Conservation (phyloP, 1,140 invertebrate species). For the Epicauta chinensis region DNA sequence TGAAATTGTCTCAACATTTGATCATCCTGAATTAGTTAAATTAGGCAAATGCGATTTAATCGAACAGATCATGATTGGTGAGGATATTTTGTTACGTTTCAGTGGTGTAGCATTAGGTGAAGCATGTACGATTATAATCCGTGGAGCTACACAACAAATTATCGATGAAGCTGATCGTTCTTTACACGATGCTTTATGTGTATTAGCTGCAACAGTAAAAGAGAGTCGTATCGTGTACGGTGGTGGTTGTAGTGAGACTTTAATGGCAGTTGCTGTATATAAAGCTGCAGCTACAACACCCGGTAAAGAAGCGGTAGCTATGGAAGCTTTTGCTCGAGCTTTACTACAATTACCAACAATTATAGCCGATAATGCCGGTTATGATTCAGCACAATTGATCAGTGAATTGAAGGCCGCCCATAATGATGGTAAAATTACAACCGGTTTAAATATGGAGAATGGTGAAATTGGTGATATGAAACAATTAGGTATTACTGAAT, state of each 20-base stretch:
- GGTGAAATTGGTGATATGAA: conserved; percentile 84
- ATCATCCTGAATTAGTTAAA: conserved; percentile 85
- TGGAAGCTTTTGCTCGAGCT: conserved; percentile 91
- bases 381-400: conserved; percentile 93
- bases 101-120: conserved; percentile 91
- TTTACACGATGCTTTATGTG: conserved; percentile 96
- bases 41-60: conserved; percentile 92
- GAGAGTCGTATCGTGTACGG: conserved; percentile 89
- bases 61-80: conserved; percentile 95
- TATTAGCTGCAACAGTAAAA: conserved; percentile 90
- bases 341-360: conserved; percentile 83
- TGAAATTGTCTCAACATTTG: conserved; percentile 99
- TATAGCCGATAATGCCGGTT: conserved; percentile 98
- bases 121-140: conserved; percentile 94
- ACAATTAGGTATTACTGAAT: conserved; percentile 89
- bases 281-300: conserved; percentile 80
- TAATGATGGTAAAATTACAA: conserved; percentile 60
- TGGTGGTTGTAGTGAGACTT: conserved; percentile 88
- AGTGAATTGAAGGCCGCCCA: conserved; percentile 87
- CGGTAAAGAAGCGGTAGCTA: conserved; percentile 96
- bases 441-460: conserved; percentile 90
- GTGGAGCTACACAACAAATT: conserved; percentile 99
- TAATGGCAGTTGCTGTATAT: conserved; percentile 91
- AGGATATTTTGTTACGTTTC: conserved; percentile 93
- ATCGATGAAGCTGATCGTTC: conserved; percentile 98